Evolutionary conservation across 2,797 vertebrate species (phyloP).

Genomic region (Sebastes trivittatus): DNA sequence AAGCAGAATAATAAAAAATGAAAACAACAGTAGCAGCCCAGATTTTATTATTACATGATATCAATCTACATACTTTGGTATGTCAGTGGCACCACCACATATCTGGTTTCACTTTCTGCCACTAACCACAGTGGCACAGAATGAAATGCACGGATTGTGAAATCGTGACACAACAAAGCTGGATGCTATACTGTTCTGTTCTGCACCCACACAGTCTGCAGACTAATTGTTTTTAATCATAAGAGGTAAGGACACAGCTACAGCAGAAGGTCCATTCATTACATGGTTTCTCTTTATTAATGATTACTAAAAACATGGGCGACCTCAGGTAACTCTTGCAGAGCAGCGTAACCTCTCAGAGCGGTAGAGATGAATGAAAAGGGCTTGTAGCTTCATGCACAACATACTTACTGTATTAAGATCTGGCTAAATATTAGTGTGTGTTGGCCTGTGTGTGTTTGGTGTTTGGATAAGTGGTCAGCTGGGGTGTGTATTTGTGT

Average conservation of each 20-base stretch:
- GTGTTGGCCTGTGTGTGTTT: background rate
- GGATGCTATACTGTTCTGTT: background rate
- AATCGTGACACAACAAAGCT: background rate
- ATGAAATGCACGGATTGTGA: background rate
- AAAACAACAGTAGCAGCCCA: background rate
- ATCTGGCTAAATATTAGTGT: background rate
- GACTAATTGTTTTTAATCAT: background rate
- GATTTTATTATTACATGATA: background rate
- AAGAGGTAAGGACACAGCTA: background rate
- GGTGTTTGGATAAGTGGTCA: constrained; percentile 8
- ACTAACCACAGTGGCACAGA: constrained; percentile 14
- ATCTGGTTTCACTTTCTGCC: constrained; percentile 45
- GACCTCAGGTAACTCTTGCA: background rate
- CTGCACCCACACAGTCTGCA: background rate
- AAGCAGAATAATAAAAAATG: background rate
- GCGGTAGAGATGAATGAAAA: constrained; percentile 3
- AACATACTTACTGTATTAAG: background rate
- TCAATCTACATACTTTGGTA: background rate
- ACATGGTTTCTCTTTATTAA: background rate
- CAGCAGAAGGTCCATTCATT: background rate
- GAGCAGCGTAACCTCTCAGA: background rate
- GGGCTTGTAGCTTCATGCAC: background rate
- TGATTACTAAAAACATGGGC: background rate
- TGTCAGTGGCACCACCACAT: background rate
- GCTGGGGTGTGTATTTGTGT: constrained; percentile 17